Percentiles rank a stretch among this genome's conserved stretches.
phyloP scores from a whole-genome alignment of 2,797 vertebrate genomes.

The Eulemur coronatus region DNA sequence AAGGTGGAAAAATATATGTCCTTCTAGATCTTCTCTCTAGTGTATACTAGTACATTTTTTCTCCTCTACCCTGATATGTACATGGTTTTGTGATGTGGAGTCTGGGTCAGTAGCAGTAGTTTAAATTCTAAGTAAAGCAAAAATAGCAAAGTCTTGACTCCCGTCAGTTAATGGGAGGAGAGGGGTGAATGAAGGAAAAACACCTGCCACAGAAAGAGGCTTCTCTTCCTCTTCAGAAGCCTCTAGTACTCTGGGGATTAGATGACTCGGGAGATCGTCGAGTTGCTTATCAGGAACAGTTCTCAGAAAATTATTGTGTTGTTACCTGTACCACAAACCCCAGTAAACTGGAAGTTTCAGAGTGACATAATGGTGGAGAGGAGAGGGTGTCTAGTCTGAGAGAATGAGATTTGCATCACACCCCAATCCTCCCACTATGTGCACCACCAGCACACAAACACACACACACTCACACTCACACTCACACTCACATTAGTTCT shows the following conservation, averaged over 20 bases:
- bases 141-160: background rate
- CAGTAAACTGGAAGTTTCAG: background rate
- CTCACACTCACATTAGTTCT: background rate
- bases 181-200: background rate
- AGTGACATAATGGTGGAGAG: background rate
- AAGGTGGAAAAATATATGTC: background rate
- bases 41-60: background rate
- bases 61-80: background rate
- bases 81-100: background rate
- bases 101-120: background rate
- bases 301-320: background rate
- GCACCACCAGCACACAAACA: background rate
- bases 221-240: background rate
- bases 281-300: background rate
- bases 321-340: background rate
- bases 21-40: background rate
- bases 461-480: too few species aligned
- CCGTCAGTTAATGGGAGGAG: background rate
- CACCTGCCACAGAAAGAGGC: background rate
- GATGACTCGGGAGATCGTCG: background rate
- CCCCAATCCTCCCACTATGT: background rate
- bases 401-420: background rate
- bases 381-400: background rate
- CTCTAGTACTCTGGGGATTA: background rate
- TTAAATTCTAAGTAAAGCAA: slow-evolving; percentile 38